Conservation (phyloP, 2,113 vertebrate genomes). For the Atractosteus spatula region DNA sequence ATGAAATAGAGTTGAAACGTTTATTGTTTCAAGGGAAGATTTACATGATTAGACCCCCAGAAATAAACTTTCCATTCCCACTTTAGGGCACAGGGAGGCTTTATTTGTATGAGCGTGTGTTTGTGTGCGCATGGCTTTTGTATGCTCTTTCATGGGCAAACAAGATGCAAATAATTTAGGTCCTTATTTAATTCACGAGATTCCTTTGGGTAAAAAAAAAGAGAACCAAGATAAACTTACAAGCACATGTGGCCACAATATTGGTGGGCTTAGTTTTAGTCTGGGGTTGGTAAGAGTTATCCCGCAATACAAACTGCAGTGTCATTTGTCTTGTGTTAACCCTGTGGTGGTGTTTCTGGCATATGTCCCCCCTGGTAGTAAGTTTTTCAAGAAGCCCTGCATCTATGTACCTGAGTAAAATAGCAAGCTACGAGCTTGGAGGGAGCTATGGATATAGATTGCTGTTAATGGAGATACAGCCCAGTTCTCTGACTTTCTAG, state of each 20-base stretch:
- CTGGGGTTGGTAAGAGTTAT: constrained; percentile 41
- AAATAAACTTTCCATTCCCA: constrained; percentile 51
- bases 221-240: constrained; percentile 54
- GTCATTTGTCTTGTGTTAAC: not conserved
- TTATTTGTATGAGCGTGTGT: constrained; percentile 29
- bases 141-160: constrained; percentile 19
- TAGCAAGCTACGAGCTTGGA: too few species aligned
- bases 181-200: constrained; percentile 55
- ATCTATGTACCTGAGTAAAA: too few species aligned
- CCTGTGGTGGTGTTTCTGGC: not conserved
- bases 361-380: too few species aligned
- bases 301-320: constrained; percentile 9
- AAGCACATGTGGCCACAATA: constrained; percentile 60
- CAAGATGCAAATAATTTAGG: constrained; percentile 59
- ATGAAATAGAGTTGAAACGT: constrained; percentile 47
- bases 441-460: too few species aligned
- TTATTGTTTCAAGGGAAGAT: constrained; percentile 55
- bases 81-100: constrained; percentile 30
- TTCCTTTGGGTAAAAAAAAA: constrained; percentile 52
- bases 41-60: constrained; percentile 53
- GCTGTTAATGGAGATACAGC: not conserved
- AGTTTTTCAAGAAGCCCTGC: too few species aligned
- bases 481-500: not conserved
- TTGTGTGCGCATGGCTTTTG: constrained; percentile 39
- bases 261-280: constrained; percentile 43